phyloP scores from a whole-genome alignment of 2,797 vertebrate species.

The Remorina albescens region DNA sequence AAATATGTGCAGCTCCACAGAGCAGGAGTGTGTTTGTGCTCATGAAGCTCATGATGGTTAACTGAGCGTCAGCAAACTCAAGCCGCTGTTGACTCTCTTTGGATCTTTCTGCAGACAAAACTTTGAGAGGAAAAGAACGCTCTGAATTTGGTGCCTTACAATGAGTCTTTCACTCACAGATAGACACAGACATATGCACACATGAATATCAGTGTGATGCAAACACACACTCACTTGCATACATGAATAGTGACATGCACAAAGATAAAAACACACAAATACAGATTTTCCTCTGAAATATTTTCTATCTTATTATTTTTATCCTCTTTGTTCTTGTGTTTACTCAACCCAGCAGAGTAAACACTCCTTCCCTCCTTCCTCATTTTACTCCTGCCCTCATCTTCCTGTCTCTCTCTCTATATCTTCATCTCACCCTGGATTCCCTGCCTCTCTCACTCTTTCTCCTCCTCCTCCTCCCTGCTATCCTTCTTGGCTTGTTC shows the following conservation, averaged over 20 bases:
- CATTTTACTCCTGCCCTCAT: conserved; percentile 57
- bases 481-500: conserved; percentile 37
- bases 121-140: conserved; percentile 12
- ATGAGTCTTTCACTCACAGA: conserved; percentile 25
- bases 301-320: conserved; percentile 63
- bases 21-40: conserved; percentile 7
- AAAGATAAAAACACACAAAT: conserved; percentile 50
- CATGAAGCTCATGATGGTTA: conserved; percentile 44
- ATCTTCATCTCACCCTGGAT: conserved; percentile 48
- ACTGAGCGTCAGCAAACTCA: conserved; percentile 36
- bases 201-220: conserved; percentile 17
- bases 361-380: conserved; percentile 70
- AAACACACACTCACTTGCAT: background rate
- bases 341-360: conserved; percentile 68
- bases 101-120: conserved; percentile 11
- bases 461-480: conserved; percentile 7
- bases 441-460: conserved; percentile 24
- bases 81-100: background rate
- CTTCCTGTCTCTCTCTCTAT: conserved; percentile 38
- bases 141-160: conserved; percentile 46
- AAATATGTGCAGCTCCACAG: conserved; percentile 43
- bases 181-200: conserved; percentile 20
- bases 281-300: conserved; percentile 51
- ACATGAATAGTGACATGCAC: conserved; percentile 15
- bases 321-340: conserved; percentile 68